Evolutionary conservation across 2,113 vertebrate genomes (phyloP), one percentile per base, ranked within the genome.

Genomic region (Amblyopsis rosae): DNA sequence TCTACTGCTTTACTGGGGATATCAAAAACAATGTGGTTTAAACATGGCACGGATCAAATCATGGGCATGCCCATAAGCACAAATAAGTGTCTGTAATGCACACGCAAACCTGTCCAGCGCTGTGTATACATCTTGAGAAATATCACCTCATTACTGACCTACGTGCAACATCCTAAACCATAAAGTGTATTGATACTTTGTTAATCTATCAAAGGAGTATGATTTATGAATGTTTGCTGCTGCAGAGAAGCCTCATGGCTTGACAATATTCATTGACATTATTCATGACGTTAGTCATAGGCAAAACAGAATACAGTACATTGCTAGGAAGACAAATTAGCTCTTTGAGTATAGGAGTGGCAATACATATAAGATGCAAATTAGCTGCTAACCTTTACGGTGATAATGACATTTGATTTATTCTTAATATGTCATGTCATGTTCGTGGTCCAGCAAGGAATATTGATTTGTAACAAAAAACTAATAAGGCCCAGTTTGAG

Each of bases 111-210:
- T 12, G 19, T 19, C 35, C 33, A 41, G 12, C 11, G 7, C 13
- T 46, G 16, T 56, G 49, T 0, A 26, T 73, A 47, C 15, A 8
- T 73, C 54, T 66, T 59, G 54, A 65, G 76, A 82, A 59, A 78
- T 19, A 46, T 75, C 17, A 46, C 15, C 15, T 15, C 12, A 13
- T 61, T 12, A 59, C 58, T 57, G 62, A 12, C n/a, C 33, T 35
- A 11, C 57, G 53, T 9, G 62, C 26, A 55, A 55, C 51, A 57
- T 47, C 16, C 41, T 63, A 69, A 81, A 67, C 75, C 74, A 41
- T 61, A 67, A 72, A 67, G 72, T 12, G 12, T 67, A 80, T 84
- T 75, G 83, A 89, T 83, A 72, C 15, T 8, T 3, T n/a, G 4
- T 46, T 46, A 59, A 26, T 26, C 7, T 51, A 53, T 70, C 63